Conservation (phyloP, 2,888 invertebrate species). For the Stegophylla sp. region DNA sequence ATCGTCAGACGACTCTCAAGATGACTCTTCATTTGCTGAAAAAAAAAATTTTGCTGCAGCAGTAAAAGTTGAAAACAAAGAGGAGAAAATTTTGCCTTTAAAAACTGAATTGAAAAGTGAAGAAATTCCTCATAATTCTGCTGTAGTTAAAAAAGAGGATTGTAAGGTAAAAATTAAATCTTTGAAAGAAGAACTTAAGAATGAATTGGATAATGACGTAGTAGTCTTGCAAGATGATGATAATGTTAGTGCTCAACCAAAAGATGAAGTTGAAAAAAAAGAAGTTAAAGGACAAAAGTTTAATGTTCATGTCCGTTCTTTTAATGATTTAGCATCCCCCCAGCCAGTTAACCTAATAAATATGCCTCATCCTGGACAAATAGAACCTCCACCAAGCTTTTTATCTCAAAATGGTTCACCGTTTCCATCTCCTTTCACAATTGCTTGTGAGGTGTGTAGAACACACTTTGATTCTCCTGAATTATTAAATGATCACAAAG, state of each 20-base stretch:
- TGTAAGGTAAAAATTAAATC: neutral
- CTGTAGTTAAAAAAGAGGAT: constrained; percentile 5
- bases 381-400: constrained; percentile 24
- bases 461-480: constrained; percentile 40
- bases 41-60: neutral
- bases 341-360: neutral
- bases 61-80: constrained; percentile 15
- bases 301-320: constrained; percentile 41
- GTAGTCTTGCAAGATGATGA: constrained; percentile 10
- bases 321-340: constrained; percentile 22
- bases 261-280: constrained; percentile 25
- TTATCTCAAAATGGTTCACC: constrained; percentile 43
- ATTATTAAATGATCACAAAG: constrained; percentile 47
- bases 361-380: constrained; percentile 24
- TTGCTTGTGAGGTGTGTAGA: constrained; percentile 32
- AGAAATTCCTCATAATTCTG: neutral
- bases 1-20: constrained; percentile 24
- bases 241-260: neutral
- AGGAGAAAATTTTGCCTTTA: neutral
- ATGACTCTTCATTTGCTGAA: constrained; percentile 16
- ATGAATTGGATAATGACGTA: constrained; percentile 6
- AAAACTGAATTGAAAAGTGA: constrained; percentile 34
- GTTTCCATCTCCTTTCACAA: constrained; percentile 1
- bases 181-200: constrained; percentile 29
- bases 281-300: constrained; percentile 33